Base-by-base conservation (phyloP, 23 tunicate species). In the Halocynthia aurantium region DNA sequence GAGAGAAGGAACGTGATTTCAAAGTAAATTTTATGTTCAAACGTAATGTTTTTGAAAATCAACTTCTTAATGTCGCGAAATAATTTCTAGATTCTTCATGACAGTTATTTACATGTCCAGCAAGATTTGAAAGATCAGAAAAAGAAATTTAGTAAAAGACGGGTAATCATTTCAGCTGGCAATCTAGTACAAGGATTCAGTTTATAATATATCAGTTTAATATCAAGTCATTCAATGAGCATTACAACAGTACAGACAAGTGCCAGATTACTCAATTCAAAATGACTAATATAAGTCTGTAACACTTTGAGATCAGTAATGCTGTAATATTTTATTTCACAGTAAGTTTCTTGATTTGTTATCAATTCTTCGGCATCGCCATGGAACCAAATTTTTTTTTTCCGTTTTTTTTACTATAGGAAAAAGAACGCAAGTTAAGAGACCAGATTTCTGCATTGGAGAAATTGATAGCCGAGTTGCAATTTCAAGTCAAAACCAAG, bases 381-480 rank as follows among this genome's bases (percentile, higher is more conserved):
- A 31, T 31, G 44, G 4, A 31, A 31, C 4, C 44, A 31, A 31
- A 0, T 31, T 31, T 0, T 31, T 31, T 31, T 31, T 31, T 31
- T 31, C n/a, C n/a, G 44, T 4, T 4, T 6, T 56, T 10, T 57
- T 62, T 62, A 22, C 57, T 50, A 12, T 52, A 89, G 96, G 88
- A 70, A 60, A 80, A 70, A 69, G 88, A 89, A 80, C 72, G 51
- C 51, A 89, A 89, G 57, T 65, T 89, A 55, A 58, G 62, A 50
- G 96, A 84, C 57, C 84, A 80, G 15, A 89, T 89, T 8, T n/a
- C 81, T 22, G 78, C 81, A 7, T 60, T 89, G 61, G 82, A 89
- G 54, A 89, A 89, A 61, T 51, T 83, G 40, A 84, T 89, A 8
- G 76, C 84, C 11, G 85, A 89, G 61, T 69, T 89, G 50, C 61